Conservation (phyloP, 2,888 invertebrate species). For the Pterostichus niger region DNA sequence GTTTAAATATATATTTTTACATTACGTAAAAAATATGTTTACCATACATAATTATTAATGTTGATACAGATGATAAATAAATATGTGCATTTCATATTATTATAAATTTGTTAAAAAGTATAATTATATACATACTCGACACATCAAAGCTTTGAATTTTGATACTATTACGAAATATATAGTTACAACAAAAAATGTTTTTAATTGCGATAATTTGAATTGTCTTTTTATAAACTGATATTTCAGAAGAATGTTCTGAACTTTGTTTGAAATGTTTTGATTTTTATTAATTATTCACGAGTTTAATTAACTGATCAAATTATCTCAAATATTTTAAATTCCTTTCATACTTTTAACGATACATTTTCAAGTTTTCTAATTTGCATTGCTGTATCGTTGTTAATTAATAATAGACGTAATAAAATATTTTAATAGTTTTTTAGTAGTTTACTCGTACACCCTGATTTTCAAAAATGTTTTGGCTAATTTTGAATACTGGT, state of each 20-base stretch:
- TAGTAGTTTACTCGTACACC: no score
- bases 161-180: neutral
- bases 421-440: no score
- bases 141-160: neutral
- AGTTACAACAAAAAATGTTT: neutral
- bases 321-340: conserved; percentile 21
- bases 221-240: neutral
- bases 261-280: conserved; percentile 1
- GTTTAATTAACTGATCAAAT: conserved; percentile 23
- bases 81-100: no score
- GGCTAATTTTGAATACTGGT: no score
- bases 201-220: conserved; percentile 3
- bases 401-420: no score
- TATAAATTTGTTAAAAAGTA: no score
- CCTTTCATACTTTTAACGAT: conserved; percentile 7
- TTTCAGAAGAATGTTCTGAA: conserved; percentile 9
- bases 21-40: no score
- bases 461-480: no score
- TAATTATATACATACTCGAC: no score
- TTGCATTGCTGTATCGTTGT: neutral
- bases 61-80: no score
- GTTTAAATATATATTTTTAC: no score
- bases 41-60: no score
- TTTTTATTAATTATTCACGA: conserved; percentile 28
- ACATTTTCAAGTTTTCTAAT: neutral